Percentiles rank a stretch among this genome's conserved stretches.
These are phyloP conservation scores for Drosophila bifasciata DNA, from an alignment of 1,140 invertebrate genomes.

Conservation along the genomic window DNA sequence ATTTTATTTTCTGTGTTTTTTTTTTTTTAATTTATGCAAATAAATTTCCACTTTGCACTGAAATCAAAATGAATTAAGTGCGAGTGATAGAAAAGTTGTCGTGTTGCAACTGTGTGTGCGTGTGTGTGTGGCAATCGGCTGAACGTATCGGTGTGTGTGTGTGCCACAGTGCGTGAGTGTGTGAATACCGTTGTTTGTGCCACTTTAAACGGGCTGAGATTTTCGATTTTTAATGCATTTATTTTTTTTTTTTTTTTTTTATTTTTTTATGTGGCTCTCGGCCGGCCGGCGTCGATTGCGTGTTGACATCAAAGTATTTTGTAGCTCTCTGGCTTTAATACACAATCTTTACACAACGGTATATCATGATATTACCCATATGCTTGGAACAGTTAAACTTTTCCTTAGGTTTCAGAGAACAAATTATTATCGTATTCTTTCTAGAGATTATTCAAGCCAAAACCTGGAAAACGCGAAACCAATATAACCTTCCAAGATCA, in stretches of 20 bases:
- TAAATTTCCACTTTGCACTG: conserved; percentile 83
- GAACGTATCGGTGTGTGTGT: conserved; percentile 25
- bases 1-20: conserved; percentile 51
- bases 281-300: conserved; percentile 69
- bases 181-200: conserved; percentile 73
- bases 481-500: no score
- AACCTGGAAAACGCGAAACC: no score
- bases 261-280: conserved; percentile 44
- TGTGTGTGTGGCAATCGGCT: conserved; percentile 35
- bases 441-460: no score
- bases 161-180: conserved; percentile 17
- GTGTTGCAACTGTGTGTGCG: conserved; percentile 56
- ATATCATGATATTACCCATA: no score
- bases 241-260: no score
- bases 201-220: conserved; percentile 71
- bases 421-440: no score
- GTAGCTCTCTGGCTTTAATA: neutral
- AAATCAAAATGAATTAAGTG: conserved; percentile 83
- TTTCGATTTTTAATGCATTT: conserved; percentile 80
- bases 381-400: no score
- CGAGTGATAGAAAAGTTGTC: conserved; percentile 80
- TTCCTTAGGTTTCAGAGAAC: no score
- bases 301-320: conserved; percentile 59
- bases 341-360: no score
- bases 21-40: conserved; percentile 83